These are phyloP conservation scores for Acronicta alni DNA, from an alignment of 2,888 invertebrate species.

Conservation along the genomic window DNA sequence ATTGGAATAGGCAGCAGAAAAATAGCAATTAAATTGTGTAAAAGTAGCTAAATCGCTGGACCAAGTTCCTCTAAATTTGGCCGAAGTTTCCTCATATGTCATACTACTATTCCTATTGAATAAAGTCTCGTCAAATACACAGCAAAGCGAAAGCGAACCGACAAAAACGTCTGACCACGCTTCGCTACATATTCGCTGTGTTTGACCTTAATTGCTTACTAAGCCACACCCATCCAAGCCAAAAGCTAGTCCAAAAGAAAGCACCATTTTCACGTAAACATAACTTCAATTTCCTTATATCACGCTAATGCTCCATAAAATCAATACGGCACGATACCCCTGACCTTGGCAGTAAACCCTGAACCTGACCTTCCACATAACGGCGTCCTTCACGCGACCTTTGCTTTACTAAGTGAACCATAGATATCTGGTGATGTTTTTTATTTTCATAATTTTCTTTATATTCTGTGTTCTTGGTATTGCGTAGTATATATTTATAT, in stretches of 20 bases:
- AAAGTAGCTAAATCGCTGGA: too few species aligned
- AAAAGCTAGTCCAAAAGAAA: neutral
- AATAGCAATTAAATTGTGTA: too few species aligned
- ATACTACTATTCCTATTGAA: too few species aligned
- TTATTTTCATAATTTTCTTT: constrained; percentile 19
- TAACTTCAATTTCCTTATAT: constrained; percentile 25
- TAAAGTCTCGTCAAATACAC: too few species aligned
- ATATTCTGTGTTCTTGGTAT: neutral
- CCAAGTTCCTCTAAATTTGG: too few species aligned
- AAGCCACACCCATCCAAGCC: neutral
- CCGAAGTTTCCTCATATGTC: too few species aligned
- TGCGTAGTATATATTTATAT: too few species aligned
- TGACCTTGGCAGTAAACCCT: constrained; percentile 48
- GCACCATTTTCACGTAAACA: constrained; percentile 10
- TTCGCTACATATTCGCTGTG: too few species aligned
- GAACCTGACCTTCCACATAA: constrained; percentile 53
- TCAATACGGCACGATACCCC: constrained; percentile 39
- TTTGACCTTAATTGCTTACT: neutral
- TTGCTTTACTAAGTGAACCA: constrained; percentile 17
- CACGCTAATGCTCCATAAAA: constrained; percentile 32
- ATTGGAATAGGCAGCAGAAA: too few species aligned
- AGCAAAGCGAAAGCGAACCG: too few species aligned
- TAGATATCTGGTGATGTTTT: constrained; percentile 20
- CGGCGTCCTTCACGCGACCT: constrained; percentile 55
- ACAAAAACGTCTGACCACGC: too few species aligned